Evolutionary conservation across 2,113 vertebrate genomes (phyloP), one percentile per base, ranked within the genome.

Genomic region (Oenanthe melanoleuca): DNA sequence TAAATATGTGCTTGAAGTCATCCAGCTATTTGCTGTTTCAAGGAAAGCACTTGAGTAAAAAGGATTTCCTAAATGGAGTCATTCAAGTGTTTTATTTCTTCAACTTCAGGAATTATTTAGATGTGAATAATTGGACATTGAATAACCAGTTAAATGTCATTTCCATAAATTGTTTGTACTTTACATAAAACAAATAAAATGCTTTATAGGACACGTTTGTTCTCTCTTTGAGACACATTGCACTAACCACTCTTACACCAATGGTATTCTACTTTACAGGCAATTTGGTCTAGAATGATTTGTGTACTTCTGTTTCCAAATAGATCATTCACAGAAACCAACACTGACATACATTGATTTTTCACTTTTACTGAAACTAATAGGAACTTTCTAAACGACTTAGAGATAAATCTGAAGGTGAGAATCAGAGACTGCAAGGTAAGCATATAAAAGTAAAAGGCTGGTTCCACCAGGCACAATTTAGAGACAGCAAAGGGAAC

Each of bases 11-110:
- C 85, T 93, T 93, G 50, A 94, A 94, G 88, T 90, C 92, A 90
- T 80, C 60, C 79, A 92, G 80, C 60, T 90, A 92, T 88, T 96
- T 93, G 90, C 90, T 69, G 61, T 94, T 96, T 92, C 82, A 95
- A 94, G 95, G 93, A 96, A 97, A 96, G 75, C 82, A 94, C 85
- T 97, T 88, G 86, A 95, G 69, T 96, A 88, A 96, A 96, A 96
- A 97, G 96, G 94, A 96, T 96, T 96, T 96, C 95, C 96, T 97
- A 95, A 95, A 96, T 92, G 86, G 94, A 94, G 88, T 81, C 28
- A 96, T 97, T 96, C 72, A 86, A 83, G 85, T 65, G 90, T 74
- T 95, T 97, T 90, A 96, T 96, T 96, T 93, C 93, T 96, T 40
- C 65, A 93, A 16, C 75, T 94, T 78, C 60, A 75, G 80, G 82